Percentiles rank a stretch among this genome's conserved stretches.
These are phyloP conservation scores for Branchipolynoe longqiensis DNA, from an alignment of 2,888 invertebrate genomes.

Conservation along the genomic window DNA sequence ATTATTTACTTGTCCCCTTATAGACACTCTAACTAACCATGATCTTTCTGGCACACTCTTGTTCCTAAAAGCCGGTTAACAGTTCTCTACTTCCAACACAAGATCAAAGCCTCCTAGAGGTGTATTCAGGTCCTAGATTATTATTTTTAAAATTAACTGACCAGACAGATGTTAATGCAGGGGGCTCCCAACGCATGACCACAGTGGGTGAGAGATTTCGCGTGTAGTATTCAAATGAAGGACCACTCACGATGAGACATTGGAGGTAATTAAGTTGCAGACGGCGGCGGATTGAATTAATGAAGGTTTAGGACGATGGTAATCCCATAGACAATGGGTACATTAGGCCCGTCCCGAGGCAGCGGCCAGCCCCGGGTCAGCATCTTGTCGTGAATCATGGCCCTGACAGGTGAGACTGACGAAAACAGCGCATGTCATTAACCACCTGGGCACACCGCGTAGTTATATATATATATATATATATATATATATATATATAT, in stretches of 20 bases:
- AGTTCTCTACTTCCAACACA: too few relatives aligned
- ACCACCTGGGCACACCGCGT: not conserved
- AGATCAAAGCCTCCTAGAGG: too few relatives aligned
- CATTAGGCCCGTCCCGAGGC: constrained; percentile 29
- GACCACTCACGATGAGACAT: constrained; percentile 16
- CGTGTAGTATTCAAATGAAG: constrained; percentile 47
- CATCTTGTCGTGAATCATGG: constrained; percentile 15
- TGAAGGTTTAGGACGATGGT: constrained; percentile 40
- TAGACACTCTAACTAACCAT: too few relatives aligned
- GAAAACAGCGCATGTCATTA: too few relatives aligned
- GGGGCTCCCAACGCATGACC: not conserved
- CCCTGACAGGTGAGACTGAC: constrained; percentile 30
- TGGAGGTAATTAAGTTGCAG: constrained; percentile 31
- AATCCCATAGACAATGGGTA: constrained; percentile 49
- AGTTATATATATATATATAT: not conserved
- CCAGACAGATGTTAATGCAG: too few relatives aligned
- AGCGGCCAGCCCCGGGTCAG: not conserved
- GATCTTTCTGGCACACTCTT: too few relatives aligned
- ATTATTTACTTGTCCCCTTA: too few relatives aligned
- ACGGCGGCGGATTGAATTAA: constrained; percentile 17
- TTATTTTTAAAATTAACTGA: too few relatives aligned
- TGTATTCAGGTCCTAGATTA: too few relatives aligned
- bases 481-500: not conserved
- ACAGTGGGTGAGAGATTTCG: constrained; percentile 35
- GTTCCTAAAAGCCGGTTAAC: too few relatives aligned